A percentile compares a stretch with the other conserved stretches of the same genome.
These are phyloP conservation scores for Vulpes vulpes DNA, from an alignment of 2,113 vertebrate genomes.

Conservation along the genomic window DNA sequence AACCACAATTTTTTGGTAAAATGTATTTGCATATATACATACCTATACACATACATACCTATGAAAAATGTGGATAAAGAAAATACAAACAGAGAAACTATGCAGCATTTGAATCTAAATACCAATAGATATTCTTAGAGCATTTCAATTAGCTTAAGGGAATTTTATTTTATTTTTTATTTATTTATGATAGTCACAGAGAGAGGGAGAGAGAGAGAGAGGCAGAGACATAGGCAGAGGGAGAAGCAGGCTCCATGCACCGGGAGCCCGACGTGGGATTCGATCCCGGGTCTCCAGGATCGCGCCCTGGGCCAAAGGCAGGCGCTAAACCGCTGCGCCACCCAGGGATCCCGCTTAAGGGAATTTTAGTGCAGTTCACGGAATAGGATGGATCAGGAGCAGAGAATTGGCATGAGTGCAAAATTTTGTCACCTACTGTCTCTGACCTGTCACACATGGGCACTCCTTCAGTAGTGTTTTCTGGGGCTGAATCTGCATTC, in stretches of 20 bases:
- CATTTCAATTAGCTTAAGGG: neutral
- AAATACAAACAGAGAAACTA: neutral
- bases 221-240: no score
- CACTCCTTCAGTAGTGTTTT: neutral
- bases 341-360: neutral
- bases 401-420: neutral
- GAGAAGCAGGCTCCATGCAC: no score
- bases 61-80: conserved; percentile 7
- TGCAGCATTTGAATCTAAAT: neutral
- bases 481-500: neutral
- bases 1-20: neutral
- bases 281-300: no score
- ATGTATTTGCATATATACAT: neutral
- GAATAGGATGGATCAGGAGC: neutral
- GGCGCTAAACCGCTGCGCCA: no score
- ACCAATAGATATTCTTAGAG: neutral
- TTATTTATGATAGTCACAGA: no score
- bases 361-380: neutral
- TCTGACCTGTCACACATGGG: neutral
- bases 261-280: no score
- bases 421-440: neutral
- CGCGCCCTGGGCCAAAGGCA: no score
- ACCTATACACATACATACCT: neutral
- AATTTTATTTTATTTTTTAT: neutral
- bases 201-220: no score